Evolutionary conservation across 2,888 invertebrate species (phyloP).

Genomic region (Lithophane ornitopus): DNA sequence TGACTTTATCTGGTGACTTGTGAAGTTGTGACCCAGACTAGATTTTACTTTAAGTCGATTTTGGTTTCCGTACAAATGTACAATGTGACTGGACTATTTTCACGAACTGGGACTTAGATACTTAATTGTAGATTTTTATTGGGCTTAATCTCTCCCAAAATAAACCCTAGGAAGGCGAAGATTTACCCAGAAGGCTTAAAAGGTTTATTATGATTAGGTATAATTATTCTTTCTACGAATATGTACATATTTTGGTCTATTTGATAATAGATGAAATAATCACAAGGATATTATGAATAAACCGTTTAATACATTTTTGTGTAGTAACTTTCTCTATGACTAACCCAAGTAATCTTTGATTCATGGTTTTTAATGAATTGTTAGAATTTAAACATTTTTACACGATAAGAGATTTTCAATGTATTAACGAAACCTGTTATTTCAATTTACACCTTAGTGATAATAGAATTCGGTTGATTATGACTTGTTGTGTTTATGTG

Average conservation of each 20-base stretch:
- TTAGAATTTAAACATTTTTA: neutral
- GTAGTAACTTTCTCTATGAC: slow-evolving; percentile 23
- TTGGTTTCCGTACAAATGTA: neutral
- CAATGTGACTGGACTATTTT: neutral
- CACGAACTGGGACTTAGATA: neutral
- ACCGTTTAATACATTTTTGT: neutral
- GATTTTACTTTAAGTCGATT: neutral
- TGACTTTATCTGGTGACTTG: neutral
- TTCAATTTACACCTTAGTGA: neutral
- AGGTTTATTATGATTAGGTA: neutral
- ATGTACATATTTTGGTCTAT: neutral
- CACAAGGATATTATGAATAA: neutral
- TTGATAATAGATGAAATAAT: slow-evolving; percentile 2
- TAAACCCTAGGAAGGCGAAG: neutral
- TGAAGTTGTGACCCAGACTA: neutral
- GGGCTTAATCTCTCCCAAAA: neutral
- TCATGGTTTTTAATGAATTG: slow-evolving; percentile 5
- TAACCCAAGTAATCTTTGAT: neutral
- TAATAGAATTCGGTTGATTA: neutral
- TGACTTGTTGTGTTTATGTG: neutral
- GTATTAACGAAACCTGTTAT: neutral
- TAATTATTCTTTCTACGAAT: neutral
- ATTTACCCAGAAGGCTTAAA: neutral
- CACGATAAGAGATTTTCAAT: slow-evolving; percentile 11
- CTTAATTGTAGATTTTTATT: neutral